phyloP scores from a whole-genome alignment of 2,797 vertebrate species.

The Anisognathus igniventris region DNA sequence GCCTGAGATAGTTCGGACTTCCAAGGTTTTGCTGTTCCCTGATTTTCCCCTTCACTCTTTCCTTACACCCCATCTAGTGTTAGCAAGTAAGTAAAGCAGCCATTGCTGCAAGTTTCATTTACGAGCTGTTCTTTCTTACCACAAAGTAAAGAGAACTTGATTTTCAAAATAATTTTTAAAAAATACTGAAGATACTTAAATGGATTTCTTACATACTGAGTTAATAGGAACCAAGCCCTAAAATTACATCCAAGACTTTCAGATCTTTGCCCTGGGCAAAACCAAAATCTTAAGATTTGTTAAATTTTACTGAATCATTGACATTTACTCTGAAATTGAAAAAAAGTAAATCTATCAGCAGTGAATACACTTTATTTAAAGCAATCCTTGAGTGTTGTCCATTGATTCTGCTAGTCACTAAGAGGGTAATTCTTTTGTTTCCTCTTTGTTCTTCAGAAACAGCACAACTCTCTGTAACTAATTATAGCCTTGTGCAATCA shows the following conservation, averaged over 20 bases:
- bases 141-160: not conserved
- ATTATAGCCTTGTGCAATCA: conserved; percentile 24
- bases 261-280: not conserved
- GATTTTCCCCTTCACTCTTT: conserved; percentile 4
- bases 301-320: not conserved
- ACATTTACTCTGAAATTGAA: not conserved
- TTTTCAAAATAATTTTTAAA: not conserved
- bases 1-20: not conserved
- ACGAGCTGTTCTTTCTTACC: not conserved
- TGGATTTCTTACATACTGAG: not conserved
- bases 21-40: not conserved
- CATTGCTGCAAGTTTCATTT: rapidly evolving
- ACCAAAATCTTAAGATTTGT: not conserved
- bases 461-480: not conserved
- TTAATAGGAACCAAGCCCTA: not conserved
- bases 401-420: not conserved
- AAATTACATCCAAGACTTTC: not conserved
- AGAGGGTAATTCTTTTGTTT: not conserved
- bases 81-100: not conserved
- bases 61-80: conserved; percentile 53
- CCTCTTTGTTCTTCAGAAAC: not conserved
- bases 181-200: not conserved
- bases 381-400: not conserved
- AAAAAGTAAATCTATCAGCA: not conserved
- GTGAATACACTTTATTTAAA: not conserved